Percentiles rank a stretch among this genome's conserved stretches.
These are phyloP conservation scores for Myzus persicae DNA, from an alignment of 1,140 invertebrate genomes.

Conservation along the genomic window DNA sequence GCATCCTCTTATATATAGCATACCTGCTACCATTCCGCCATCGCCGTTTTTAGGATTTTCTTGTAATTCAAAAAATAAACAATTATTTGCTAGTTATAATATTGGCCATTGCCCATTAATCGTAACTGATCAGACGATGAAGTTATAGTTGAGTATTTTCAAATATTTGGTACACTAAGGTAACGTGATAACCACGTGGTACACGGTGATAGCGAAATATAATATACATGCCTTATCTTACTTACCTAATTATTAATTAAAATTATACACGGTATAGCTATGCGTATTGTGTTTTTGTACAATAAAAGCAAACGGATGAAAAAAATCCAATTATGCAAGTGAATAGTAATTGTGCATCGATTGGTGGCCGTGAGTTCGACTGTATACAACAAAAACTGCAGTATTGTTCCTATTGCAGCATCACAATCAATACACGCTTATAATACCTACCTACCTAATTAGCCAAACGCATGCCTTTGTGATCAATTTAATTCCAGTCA, in stretches of 20 bases:
- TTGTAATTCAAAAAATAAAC: background rate
- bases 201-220: background rate
- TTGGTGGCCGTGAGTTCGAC: background rate
- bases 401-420: background rate
- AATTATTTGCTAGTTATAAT: background rate
- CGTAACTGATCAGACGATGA: background rate
- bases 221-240: background rate
- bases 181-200: background rate
- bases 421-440: background rate
- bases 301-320: background rate
- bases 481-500: background rate
- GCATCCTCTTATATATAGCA: too few relatives aligned
- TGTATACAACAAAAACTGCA: background rate
- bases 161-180: background rate
- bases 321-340: background rate
- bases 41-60: background rate
- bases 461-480: background rate
- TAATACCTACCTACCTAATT: background rate
- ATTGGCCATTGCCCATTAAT: too few relatives aligned
- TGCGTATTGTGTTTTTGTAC: background rate
- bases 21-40: too few relatives aligned
- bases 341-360: background rate
- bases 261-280: background rate
- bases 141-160: background rate
- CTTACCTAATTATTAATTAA: background rate